A percentile compares a stretch with the other conserved stretches of the same genome.
These are phyloP conservation scores for Sus cebifrons DNA, from an alignment of 2,797 vertebrate genomes.

Conservation along the genomic window DNA sequence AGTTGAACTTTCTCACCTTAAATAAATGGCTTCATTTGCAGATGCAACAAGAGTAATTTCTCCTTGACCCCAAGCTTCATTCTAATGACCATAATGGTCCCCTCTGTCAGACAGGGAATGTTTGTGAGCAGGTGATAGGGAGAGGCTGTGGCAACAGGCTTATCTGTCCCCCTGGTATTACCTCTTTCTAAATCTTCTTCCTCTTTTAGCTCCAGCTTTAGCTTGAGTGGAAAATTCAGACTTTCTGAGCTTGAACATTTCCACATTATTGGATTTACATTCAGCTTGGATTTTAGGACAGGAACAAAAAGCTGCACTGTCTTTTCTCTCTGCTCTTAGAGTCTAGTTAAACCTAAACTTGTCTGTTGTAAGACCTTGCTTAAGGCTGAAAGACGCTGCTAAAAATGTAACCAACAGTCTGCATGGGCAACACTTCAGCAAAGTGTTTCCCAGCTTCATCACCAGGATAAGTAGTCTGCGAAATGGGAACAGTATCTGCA, in stretches of 20 bases:
- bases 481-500: background rate
- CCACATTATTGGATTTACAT: background rate
- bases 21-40: background rate
- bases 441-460: background rate
- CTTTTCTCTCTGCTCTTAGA: background rate
- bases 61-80: background rate
- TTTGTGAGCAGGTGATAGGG: background rate
- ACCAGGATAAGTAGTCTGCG: background rate
- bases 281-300: background rate
- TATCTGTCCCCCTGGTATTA: background rate
- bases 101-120: background rate
- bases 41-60: background rate
- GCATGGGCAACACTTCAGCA: background rate
- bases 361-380: background rate
- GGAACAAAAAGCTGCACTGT: background rate
- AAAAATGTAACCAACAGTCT: background rate
- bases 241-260: background rate
- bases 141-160: background rate
- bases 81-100: background rate
- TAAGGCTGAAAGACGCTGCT: background rate
- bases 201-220: background rate
- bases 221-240: background rate
- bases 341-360: background rate
- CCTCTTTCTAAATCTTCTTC: background rate
- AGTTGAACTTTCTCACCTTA: background rate